These are phyloP conservation scores for Podarcis lilfordi DNA, from an alignment of 2,797 vertebrate genomes.

Conservation along the genomic window DNA sequence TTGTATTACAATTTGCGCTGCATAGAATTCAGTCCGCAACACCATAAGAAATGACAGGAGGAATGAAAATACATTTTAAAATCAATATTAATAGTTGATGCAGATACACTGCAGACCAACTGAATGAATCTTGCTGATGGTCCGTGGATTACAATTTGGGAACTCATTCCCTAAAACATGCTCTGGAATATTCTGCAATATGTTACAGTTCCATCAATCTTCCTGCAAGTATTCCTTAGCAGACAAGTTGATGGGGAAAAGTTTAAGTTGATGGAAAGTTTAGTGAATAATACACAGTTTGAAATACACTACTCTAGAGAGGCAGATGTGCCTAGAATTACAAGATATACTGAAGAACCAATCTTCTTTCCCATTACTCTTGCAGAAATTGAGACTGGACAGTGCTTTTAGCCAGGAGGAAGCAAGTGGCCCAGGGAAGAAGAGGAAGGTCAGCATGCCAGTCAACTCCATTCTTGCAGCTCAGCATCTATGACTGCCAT, in stretches of 20 bases:
- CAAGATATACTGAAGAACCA: background rate
- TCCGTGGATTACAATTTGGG: too few relatives aligned
- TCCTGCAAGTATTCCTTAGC: background rate
- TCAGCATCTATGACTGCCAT: slow-evolving; percentile 55
- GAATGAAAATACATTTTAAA: too few relatives aligned
- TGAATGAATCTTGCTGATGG: too few relatives aligned
- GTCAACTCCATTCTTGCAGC: slow-evolving; percentile 51
- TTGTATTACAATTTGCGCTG: too few relatives aligned
- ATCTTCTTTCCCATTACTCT: slow-evolving; percentile 64
- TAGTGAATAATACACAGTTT: background rate
- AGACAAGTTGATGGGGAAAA: background rate
- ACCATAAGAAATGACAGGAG: too few relatives aligned
- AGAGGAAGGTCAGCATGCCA: slow-evolving; percentile 76
- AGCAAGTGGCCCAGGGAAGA: slow-evolving; percentile 66
- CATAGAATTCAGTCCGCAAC: too few relatives aligned
- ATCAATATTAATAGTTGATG: too few relatives aligned
- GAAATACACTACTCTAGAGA: background rate
- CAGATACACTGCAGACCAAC: too few relatives aligned
- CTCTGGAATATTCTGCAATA: background rate
- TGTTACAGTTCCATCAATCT: background rate
- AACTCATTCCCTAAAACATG: background rate
- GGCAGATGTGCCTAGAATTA: background rate
- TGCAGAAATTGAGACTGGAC: slow-evolving; percentile 71
- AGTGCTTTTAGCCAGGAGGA: slow-evolving; percentile 69
- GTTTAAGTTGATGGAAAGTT: background rate